Base-by-base conservation (phyloP, 2,113 vertebrate genomes). In the Tupaia chinensis region DNA sequence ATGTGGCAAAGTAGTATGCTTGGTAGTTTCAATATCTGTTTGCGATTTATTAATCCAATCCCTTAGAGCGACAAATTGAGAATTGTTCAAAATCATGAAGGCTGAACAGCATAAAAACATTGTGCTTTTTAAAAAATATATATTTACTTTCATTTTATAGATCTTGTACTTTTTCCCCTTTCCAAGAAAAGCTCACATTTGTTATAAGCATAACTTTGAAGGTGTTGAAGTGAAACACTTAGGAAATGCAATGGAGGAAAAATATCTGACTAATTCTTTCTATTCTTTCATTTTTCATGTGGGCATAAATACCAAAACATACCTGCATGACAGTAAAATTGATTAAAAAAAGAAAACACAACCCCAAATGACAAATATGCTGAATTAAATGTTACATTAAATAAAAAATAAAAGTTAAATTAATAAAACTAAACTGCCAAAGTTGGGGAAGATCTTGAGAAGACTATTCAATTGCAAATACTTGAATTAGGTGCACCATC, bases 401-500 rank as follows among this genome's bases (percentile, higher is more conserved):
- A 85, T 73, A 78, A 83, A 93, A 92, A 83, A 10, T 19, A 87
- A 70, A 89, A 78, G 19, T n/a, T 80, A 19, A 60, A 34, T 87
- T 25, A 92, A 80, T 7, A 92, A 88, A 84, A 87, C 11, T 68
- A 17, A 56, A 70, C 44, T 79, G 87, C 0, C 1, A 85, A n/a
- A 32, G 58, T 11, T 58, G 12, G 22, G 16, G 9, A 29, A 17
- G 9, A 22, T 4, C 9, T 60, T n/a, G 0, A 13, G 20, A 65
- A 8, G 9, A 1, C 29, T 23, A 3, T 44, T 95, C 53, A 22
- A 3, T 73, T 34, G 29, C 11, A 63, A 7, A 90, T 95, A 70
- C 2, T 87, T 97, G 82, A 85, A 82, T 76, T 44, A 68, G 2
- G 58, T 60, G 5, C 91, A 79, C 93, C 97, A 97, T 53, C 98